Conservation (phyloP, 2,113 vertebrate genomes). For the Gymnocephalus cernua region DNA sequence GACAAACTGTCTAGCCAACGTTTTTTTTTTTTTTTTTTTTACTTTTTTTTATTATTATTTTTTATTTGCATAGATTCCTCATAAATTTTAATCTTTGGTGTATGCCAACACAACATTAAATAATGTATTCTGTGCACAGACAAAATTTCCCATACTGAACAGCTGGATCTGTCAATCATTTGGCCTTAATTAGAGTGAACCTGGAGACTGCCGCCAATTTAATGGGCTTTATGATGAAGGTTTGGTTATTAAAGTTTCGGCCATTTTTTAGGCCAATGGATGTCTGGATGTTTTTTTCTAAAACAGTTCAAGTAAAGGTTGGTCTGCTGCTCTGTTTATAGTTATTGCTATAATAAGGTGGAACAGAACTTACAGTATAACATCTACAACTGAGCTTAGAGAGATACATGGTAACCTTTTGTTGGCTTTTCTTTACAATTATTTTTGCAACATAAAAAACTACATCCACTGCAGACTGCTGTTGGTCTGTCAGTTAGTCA, state of each 20-base stretch:
- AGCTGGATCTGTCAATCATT: neutral
- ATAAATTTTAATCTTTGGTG: slow-evolving; percentile 42
- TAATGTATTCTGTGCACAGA: neutral
- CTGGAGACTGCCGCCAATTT: slow-evolving; percentile 17
- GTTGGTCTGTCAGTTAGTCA: too few species aligned
- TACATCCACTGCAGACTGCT: too few species aligned
- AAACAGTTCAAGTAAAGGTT: neutral
- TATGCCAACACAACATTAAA: neutral
- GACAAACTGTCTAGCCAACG: slow-evolving; percentile 46
- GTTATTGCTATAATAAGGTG: neutral
- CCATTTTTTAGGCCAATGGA: slow-evolving; percentile 14
- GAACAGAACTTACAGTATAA: neutral
- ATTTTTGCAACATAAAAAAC: neutral
- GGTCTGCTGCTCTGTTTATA: neutral
- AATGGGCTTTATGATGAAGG: slow-evolving; percentile 3
- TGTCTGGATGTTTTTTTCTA: neutral
- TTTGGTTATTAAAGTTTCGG: neutral
- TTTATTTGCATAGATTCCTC: slow-evolving; percentile 64
- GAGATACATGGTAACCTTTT: neutral
- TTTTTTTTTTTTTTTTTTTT: slow-evolving; percentile 31
- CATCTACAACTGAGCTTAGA: neutral
- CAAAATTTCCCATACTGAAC: neutral
- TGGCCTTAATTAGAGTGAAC: slow-evolving; percentile 47
- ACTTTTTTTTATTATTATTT: slow-evolving; percentile 10
- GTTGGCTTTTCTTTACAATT: neutral